Evolutionary conservation across 2,113 vertebrate genomes (phyloP).

Genomic region (Anguilla japonica): DNA sequence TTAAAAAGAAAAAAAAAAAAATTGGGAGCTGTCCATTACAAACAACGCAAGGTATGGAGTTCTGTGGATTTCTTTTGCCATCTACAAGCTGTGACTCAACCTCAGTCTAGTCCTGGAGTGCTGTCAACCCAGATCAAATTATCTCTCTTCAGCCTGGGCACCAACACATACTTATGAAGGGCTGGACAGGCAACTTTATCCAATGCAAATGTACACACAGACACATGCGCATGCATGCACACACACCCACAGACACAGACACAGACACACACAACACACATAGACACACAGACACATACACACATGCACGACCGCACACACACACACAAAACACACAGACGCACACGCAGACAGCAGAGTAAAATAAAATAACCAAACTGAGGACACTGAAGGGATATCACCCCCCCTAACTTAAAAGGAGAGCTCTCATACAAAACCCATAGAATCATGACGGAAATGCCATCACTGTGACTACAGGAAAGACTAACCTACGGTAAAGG

Average conservation of each 20-base stretch:
- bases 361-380: neutral
- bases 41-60: neutral
- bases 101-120: neutral
- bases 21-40: neutral
- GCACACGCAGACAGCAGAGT: neutral
- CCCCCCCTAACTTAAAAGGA: neutral
- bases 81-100: neutral
- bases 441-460: neutral
- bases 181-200: neutral
- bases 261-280: too few relatives aligned
- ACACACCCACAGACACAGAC: too few relatives aligned
- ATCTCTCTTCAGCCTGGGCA: neutral
- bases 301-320: neutral
- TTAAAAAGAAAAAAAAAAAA: conserved; percentile 24
- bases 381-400: neutral
- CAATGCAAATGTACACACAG: neutral
- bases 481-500: neutral
- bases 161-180: neutral
- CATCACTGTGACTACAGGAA: neutral
- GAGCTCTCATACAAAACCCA: neutral
- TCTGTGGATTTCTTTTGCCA: neutral
- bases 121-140: neutral
- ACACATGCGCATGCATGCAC: too few relatives aligned
- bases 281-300: too few relatives aligned
- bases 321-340: too few relatives aligned